Conservation (phyloP, 2,888 invertebrate genomes). For the Cataglyphis livida region DNA sequence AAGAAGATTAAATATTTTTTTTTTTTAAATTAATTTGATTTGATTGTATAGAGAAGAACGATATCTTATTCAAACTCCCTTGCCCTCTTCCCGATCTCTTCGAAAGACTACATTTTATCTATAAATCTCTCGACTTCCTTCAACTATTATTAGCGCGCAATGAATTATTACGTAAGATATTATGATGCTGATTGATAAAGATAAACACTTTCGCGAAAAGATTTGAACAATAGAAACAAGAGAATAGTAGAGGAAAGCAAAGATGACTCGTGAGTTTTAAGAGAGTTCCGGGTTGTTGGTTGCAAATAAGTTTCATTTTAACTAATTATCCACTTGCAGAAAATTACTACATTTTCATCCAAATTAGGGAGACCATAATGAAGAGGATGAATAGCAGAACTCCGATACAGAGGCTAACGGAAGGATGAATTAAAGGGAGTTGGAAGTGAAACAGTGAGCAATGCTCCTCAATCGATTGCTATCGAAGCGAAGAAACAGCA, state of each 20-base stretch:
- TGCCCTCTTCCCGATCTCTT: neutral
- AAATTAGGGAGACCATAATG: slow-evolving; percentile 54
- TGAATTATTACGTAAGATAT: slow-evolving; percentile 14
- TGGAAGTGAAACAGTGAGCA: neutral
- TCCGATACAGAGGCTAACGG: neutral
- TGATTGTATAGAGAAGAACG: neutral
- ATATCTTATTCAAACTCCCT: neutral
- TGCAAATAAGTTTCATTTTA: slow-evolving; percentile 55
- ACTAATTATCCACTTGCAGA: slow-evolving; percentile 60
- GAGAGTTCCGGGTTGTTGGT: slow-evolving; percentile 57
- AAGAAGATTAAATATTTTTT: neutral
- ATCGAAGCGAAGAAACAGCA: neutral
- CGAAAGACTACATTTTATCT: neutral
- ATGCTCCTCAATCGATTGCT: neutral
- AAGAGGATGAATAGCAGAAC: slow-evolving; percentile 14
- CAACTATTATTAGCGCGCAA: neutral
- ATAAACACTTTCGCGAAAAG: slow-evolving; percentile 21
- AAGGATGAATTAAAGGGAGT: neutral
- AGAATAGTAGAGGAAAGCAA: slow-evolving; percentile 7
- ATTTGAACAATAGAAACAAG: slow-evolving; percentile 7
- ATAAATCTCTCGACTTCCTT: neutral
- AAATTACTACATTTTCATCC: slow-evolving; percentile 52
- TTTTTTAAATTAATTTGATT: neutral
- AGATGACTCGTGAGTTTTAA: slow-evolving; percentile 24
- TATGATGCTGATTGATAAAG: neutral